Percentiles rank a stretch among this genome's conserved stretches.
phyloP scores from a whole-genome alignment of 2,888 invertebrate genomes.

The Onchidella celtica region DNA sequence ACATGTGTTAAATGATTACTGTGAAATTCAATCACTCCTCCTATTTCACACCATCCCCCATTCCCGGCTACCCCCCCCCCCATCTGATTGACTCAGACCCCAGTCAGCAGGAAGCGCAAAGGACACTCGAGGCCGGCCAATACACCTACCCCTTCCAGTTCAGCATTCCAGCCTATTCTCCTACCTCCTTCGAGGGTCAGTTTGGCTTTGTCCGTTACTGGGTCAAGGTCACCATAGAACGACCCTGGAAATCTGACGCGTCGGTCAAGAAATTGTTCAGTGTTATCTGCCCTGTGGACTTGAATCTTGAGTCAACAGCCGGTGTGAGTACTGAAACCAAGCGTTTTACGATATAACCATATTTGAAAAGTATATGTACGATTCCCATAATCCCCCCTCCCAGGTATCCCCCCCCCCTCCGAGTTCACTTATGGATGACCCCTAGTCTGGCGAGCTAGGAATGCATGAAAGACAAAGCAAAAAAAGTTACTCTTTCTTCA shows the following conservation, averaged over 20 bases:
- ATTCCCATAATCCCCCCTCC: no score
- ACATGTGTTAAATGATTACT: no score
- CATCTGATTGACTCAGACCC: neutral
- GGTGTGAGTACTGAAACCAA: conserved; percentile 61
- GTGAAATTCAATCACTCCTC: no score
- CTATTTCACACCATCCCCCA: no score
- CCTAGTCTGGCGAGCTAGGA: no score
- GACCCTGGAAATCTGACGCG: conserved; percentile 91
- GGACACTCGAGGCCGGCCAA: conserved; percentile 83
- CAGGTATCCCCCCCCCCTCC: no score
- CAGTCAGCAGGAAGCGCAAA: neutral
- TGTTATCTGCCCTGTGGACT: conserved; percentile 89
- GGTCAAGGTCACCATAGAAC: conserved; percentile 88
- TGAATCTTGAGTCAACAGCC: conserved; percentile 83
- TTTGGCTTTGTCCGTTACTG: conserved; percentile 88
- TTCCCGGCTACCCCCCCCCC: neutral
- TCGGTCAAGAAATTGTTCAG: conserved; percentile 91
- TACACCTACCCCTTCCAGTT: conserved; percentile 90
- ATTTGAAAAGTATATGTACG: no score
- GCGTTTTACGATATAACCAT: no score
- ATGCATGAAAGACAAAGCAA: no score
- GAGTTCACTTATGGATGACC: no score
- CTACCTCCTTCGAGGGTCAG: conserved; percentile 75
- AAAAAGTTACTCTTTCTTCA: no score
- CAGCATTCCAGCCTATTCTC: conserved; percentile 83